phyloP scores from a whole-genome alignment of 35 echinoderm and acorn worm genomes.

The Hemicentrotus pulcherrimus region DNA sequence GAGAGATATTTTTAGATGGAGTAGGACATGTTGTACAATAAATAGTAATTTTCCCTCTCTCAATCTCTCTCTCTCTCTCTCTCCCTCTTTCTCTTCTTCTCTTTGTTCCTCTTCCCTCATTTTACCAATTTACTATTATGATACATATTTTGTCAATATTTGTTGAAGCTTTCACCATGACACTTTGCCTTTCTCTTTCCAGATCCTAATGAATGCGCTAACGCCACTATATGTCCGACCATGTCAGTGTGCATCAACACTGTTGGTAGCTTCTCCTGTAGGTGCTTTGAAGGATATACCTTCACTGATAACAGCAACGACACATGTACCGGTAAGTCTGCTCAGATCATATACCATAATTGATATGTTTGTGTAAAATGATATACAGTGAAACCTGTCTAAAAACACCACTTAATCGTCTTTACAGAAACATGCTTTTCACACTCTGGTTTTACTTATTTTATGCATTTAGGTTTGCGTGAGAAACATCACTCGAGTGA shows the following conservation, averaged over 20 bases:
- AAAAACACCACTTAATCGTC: too few relatives aligned
- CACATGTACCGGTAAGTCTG: conserved; percentile 61
- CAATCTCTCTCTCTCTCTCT: not conserved
- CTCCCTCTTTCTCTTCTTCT: not conserved
- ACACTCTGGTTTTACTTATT: too few relatives aligned
- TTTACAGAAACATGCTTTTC: too few relatives aligned
- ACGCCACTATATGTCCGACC: conserved; percentile 46
- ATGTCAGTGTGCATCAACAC: conserved; percentile 62
- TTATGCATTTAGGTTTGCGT: too few relatives aligned
- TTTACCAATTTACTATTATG: not conserved
- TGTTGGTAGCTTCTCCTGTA: conserved; percentile 65
- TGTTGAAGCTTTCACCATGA: not conserved
- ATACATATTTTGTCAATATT: not conserved
- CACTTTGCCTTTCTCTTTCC: not conserved
- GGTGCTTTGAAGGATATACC: conserved; percentile 54
- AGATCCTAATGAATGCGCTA: conserved; percentile 79
- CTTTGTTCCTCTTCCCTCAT: not conserved
- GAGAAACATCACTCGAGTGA: too few relatives aligned
- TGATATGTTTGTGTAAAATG: too few relatives aligned
- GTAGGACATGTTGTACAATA: not conserved
- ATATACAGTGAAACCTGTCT: too few relatives aligned
- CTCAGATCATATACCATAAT: not conserved
- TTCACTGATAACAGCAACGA: conserved; percentile 40
- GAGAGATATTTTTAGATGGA: not conserved
- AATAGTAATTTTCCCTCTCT: not conserved